Base-by-base conservation (phyloP, 2,888 invertebrate species). In the Tetragonisca angustula region DNA sequence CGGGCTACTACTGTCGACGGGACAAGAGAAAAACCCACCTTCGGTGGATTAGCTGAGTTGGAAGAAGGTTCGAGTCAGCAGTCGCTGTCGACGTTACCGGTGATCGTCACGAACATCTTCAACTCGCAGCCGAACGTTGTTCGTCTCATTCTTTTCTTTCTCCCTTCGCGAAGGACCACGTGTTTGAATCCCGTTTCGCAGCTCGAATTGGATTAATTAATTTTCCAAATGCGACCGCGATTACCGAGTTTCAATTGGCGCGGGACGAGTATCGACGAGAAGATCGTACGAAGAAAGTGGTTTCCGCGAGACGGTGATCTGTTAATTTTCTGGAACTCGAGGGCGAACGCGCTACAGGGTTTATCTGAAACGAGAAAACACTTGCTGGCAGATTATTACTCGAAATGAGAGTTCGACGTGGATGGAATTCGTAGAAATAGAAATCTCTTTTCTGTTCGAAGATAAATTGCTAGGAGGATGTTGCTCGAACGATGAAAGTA, bases 11-110 rank as follows among this genome's bases (percentile, higher is more conserved):
- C 77, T 71, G 61, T 54, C 50, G 64, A 74, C 73, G 36, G 52
- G 36, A 68, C 6, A 9, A 9, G 69, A 68, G 81, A 84, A 88
- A 86, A 88, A 77, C 56, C 71, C 81, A 77, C 75, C 67, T 21
- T 49, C 70, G 43, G 75, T 83, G 88, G 78, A 88, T 88, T 81
- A 84, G 79, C 79, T 50, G 81, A 84, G 78, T 76, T 76, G 76
- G 62, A 54, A 59, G 69, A 84, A 83, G 67, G 77, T 67, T 62
- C 68, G 83, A 86, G 79, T 88, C 83, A 84, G 80, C 86, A 86
- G 71, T 83, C 61, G 79, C 68, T 69, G 24, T 67, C 64, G 61
- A 61, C 73, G 32, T 36, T 62, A 76, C 9, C 62, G 43, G 87
- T 74, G 79, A 78, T 77, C 32, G 0, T 80, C 52, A 27, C 24